phyloP scores from a whole-genome alignment of 2,797 vertebrate genomes.

The Enoplosus armatus region DNA sequence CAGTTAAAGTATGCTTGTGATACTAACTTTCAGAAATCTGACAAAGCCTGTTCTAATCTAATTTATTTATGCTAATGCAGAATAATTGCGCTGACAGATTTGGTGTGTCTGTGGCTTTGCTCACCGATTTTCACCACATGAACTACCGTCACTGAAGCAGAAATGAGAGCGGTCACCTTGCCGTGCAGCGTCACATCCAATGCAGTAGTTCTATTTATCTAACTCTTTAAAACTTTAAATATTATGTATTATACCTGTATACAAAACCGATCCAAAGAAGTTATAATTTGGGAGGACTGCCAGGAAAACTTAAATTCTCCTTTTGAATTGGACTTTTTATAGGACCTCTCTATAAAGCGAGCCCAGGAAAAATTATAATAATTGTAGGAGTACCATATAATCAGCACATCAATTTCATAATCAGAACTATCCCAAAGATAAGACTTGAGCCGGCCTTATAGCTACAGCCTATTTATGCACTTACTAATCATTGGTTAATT shows the following conservation, averaged over 20 bases:
- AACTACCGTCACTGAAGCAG: not conserved
- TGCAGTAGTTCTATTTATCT: not conserved
- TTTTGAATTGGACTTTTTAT: not conserved
- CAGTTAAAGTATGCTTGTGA: not conserved
- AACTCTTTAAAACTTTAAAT: not conserved
- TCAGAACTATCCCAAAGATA: constrained; percentile 26
- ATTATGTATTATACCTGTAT: not conserved
- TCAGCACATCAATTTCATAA: constrained; percentile 49
- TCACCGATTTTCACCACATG: not conserved
- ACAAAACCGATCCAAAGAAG: not conserved
- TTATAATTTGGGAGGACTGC: not conserved
- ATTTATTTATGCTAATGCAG: not conserved
- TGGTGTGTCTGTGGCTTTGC: not conserved
- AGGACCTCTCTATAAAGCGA: not conserved
- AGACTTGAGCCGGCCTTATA: not conserved
- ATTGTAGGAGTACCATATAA: constrained; percentile 6
- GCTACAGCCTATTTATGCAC: constrained; percentile 26
- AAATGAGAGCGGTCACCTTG: not conserved
- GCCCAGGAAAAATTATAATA: not conserved
- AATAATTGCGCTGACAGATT: not conserved
- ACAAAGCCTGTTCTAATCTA: not conserved
- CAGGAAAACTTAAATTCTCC: not conserved
- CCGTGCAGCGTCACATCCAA: not conserved
- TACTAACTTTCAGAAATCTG: not conserved
- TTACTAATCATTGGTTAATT: constrained; percentile 47